A percentile compares a stretch with the other conserved stretches of the same genome.
These are phyloP conservation scores for Tribolium castaneum DNA, from an alignment of 1,140 invertebrate genomes.

Conservation along the genomic window DNA sequence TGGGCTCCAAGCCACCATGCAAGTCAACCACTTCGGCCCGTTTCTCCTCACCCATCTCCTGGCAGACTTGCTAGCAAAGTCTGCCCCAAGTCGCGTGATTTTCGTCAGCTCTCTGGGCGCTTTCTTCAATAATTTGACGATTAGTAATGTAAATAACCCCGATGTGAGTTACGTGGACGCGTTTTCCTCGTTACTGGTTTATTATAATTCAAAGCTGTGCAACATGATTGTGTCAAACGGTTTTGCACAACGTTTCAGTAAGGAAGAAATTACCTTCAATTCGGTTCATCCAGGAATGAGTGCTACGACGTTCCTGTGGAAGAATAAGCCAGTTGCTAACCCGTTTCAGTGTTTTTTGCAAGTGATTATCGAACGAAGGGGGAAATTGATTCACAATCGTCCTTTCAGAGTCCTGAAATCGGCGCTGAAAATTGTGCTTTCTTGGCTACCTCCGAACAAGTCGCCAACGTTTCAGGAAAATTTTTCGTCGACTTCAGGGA, in stretches of 20 bases:
- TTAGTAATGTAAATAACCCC: constrained; percentile 46
- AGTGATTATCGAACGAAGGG: not conserved
- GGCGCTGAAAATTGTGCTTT: constrained; percentile 44
- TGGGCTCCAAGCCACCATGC: constrained; percentile 71
- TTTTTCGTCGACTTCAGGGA: constrained; percentile 60
- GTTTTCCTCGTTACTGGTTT: constrained; percentile 46
- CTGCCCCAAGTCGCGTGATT: constrained; percentile 54
- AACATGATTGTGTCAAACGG: constrained; percentile 58
- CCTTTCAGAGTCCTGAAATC: constrained; percentile 39
- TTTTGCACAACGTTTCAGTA: constrained; percentile 53
- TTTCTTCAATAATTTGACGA: constrained; percentile 47
- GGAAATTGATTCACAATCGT: not conserved
- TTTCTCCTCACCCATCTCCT: constrained; percentile 74
- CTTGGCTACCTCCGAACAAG: constrained; percentile 52
- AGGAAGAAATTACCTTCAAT: constrained; percentile 64
- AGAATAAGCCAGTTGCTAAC: not conserved
- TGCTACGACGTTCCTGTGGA: constrained; percentile 44
- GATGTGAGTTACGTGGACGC: constrained; percentile 32
- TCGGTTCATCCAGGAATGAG: constrained; percentile 66
- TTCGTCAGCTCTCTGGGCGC: constrained; percentile 55
- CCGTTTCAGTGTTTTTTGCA: not conserved
- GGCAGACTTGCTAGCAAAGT: constrained; percentile 62
- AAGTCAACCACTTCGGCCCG: constrained; percentile 74
- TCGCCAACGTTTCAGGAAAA: constrained; percentile 61
- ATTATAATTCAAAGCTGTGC: constrained; percentile 60